Evolutionary conservation across 92 coral and sea anemone genomes (phyloP), one percentile per base, ranked within the genome.

Genomic region (Anthopleura xanthogrammica): DNA sequence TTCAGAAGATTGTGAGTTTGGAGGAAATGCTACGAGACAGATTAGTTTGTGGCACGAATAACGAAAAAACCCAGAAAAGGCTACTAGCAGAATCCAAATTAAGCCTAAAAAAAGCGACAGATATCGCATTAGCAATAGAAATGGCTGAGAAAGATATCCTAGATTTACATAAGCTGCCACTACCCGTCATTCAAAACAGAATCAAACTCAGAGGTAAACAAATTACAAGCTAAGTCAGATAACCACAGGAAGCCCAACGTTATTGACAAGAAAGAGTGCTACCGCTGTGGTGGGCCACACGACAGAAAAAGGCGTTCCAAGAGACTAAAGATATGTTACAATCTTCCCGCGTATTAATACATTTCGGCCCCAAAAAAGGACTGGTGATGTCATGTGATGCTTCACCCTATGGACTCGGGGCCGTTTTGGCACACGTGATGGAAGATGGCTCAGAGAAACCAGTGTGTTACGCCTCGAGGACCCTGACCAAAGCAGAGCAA

Each of bases 21-120:
- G 87, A 81, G 40, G 86, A 80, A 64, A 86, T 86, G 89, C 70
- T 86, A 60, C 74, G 89, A 5, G 89, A 86, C 60, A 84, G 89
- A 12, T 81, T 86, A 43, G 86, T 86, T 41, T 81, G 86, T 81
- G 86, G 86, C 23, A 68, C 64, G 29, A 57, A 76, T 41, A 79
- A 87, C 39, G 90, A 82, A 24, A 24, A 43, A 41, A 81, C 66
- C 7, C 79, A 82, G 36, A 41, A 36, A n/a, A 68, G 79, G 17
- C 57, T 82, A 4, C 65, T 72, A 41, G n/a, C 60, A 41, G 79
- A 81, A 43, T 54, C 85, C 14, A 65, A 65, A 40, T 68, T 81
- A 66, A 43, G 40, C 52, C 57, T 81, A 4, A 65, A 82, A 48
- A 52, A 46, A 3, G 29, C 80, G 22, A 54, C n/a, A 17, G 86